Percentiles rank a stretch among this genome's conserved stretches.
These are phyloP conservation scores for Cacatua alba DNA, from an alignment of 2,113 vertebrate species.

Conservation along the genomic window DNA sequence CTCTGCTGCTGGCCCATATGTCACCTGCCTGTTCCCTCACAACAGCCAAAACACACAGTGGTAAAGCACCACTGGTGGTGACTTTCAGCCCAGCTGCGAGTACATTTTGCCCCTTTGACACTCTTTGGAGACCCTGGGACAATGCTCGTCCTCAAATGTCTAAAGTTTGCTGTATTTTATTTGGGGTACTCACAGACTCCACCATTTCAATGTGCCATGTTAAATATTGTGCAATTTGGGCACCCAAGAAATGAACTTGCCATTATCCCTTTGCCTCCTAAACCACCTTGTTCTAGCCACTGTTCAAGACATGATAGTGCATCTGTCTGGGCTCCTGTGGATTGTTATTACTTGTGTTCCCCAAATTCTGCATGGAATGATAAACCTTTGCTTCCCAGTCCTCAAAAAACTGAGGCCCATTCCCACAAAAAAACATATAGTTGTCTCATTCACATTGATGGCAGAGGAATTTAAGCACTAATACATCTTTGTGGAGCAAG, in stretches of 20 bases:
- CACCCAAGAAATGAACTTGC: background rate
- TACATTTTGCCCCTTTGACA: background rate
- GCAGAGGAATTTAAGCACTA: background rate
- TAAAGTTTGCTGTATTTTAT: background rate
- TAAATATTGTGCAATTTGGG: background rate
- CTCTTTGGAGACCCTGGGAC: background rate
- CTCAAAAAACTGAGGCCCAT: background rate
- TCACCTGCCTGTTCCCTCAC: background rate
- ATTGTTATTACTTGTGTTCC: background rate
- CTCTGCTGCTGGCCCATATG: accelerated
- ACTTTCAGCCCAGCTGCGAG: background rate
- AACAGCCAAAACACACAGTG: accelerated
- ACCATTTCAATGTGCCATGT: background rate
- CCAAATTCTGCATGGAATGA: background rate
- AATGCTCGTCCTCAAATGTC: background rate
- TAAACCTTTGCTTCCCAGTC: background rate
- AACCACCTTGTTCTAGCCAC: background rate
- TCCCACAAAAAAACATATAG: background rate
- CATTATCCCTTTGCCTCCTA: accelerated
- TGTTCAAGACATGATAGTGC: background rate
- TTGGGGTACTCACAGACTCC: background rate
- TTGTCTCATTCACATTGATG: background rate
- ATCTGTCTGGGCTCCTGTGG: background rate
- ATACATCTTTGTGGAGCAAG: background rate
- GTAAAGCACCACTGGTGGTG: background rate